A percentile compares a stretch with the other conserved stretches of the same genome.
These are phyloP conservation scores for Lamproptera curius DNA, from an alignment of 2,888 invertebrate genomes.

Conservation along the genomic window DNA sequence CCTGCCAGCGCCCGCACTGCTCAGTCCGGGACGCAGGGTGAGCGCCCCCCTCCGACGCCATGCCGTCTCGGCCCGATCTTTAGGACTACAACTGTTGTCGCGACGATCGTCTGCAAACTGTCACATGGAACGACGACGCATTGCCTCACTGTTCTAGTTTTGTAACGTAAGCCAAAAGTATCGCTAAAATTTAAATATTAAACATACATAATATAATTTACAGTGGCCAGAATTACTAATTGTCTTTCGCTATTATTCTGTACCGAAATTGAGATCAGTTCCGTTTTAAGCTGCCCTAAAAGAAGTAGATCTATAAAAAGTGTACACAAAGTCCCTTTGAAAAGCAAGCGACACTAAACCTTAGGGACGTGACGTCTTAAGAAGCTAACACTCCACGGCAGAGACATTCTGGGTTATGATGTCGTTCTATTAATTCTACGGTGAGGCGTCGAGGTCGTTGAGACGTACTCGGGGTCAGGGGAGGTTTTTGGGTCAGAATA, in stretches of 20 bases:
- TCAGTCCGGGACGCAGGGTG: constrained; percentile 34
- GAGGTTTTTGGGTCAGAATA: constrained; percentile 12
- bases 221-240: too few species aligned
- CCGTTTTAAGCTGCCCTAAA: too few species aligned
- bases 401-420: constrained; percentile 19
- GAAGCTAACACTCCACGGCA: constrained; percentile 5
- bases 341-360: constrained; percentile 7
- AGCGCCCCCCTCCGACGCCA: constrained; percentile 14
- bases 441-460: constrained; percentile 7
- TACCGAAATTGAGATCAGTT: too few species aligned
- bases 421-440: constrained; percentile 15
- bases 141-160: too few species aligned
- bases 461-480: constrained; percentile 5
- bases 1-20: constrained; percentile 50
- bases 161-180: too few species aligned
- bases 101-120: too few species aligned
- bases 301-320: too few species aligned
- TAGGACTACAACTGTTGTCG: constrained; percentile 8
- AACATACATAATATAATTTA: too few species aligned
- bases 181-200: too few species aligned
- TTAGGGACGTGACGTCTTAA: constrained; percentile 9
- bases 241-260: too few species aligned
- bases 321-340: background rate
- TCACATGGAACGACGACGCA: too few species aligned
- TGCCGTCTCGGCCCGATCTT: constrained; percentile 15